These are phyloP conservation scores for Solenopsis fugax DNA, from an alignment of 1,140 invertebrate species.

Conservation along the genomic window DNA sequence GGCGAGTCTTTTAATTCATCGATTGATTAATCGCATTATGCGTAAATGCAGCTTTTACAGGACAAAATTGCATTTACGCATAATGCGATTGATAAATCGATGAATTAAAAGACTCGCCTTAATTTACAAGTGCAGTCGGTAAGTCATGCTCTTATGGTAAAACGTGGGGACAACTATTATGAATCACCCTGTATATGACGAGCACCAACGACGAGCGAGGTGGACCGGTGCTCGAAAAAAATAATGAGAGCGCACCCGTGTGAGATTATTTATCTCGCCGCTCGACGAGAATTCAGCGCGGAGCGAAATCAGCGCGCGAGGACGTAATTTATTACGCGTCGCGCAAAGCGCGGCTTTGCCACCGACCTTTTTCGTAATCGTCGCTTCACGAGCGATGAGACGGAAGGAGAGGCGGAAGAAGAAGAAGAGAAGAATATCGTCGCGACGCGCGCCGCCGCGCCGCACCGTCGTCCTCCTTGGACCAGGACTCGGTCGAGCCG, in stretches of 20 bases:
- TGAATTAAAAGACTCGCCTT: too few relatives aligned
- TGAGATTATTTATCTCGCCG: slow-evolving; percentile 48
- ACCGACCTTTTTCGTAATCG: slow-evolving; percentile 3
- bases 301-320: slow-evolving; percentile 40
- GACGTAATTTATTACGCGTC: slow-evolving; percentile 50
- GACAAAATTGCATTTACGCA: too few relatives aligned
- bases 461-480: slow-evolving; percentile 13
- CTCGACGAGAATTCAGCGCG: slow-evolving; percentile 9
- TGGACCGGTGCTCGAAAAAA: slow-evolving; percentile 49
- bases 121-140: too few relatives aligned
- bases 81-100: too few relatives aligned
- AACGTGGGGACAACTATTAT: too few relatives aligned
- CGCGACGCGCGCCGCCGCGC: neutral
- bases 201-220: neutral
- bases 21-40: too few relatives aligned
- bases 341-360: neutral
- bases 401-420: neutral
- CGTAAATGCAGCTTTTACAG: too few relatives aligned
- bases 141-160: too few relatives aligned
- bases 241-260: slow-evolving; percentile 19
- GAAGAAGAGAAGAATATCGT: neutral
- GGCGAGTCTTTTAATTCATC: too few relatives aligned
- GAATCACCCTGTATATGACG: too few relatives aligned
- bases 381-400: neutral
- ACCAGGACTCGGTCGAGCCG: neutral